Evolutionary conservation across 2,888 invertebrate species (phyloP).

Genomic region (Cylindroiulus punctatus): DNA sequence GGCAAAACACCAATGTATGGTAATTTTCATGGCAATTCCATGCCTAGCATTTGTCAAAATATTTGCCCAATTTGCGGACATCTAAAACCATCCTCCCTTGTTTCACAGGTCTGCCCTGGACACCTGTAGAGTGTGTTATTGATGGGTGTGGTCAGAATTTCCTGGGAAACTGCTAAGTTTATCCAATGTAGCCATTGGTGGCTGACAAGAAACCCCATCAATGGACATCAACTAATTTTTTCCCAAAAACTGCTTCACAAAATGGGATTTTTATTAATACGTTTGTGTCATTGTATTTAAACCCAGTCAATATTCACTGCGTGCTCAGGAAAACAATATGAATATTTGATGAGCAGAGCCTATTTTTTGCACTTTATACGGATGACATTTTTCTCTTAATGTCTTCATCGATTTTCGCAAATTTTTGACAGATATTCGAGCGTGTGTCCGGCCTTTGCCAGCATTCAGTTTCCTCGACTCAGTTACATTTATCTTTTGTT

Average conservation of each 20-base stretch:
- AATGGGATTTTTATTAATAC: neutral
- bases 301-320: neutral
- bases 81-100: too few relatives aligned
- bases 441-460: neutral
- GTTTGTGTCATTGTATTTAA: constrained; percentile 1
- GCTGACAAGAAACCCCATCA: neutral
- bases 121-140: too few relatives aligned
- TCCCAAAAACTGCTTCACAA: neutral
- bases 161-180: too few relatives aligned
- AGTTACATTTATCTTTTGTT: constrained; percentile 6
- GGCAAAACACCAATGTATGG: too few relatives aligned
- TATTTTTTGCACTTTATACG: neutral
- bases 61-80: too few relatives aligned
- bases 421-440: neutral
- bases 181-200: too few relatives aligned
- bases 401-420: neutral
- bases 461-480: neutral
- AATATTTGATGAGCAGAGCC: constrained; percentile 10
- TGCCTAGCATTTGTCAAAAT: too few relatives aligned
- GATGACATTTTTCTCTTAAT: constrained; percentile 12
- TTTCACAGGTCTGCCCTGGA: too few relatives aligned
- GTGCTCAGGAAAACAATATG: neutral
- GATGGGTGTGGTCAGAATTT: too few relatives aligned
- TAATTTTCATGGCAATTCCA: too few relatives aligned
- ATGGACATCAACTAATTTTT: neutral